Conservation (phyloP, 2,113 vertebrate genomes). For the Corythornis madagascariensis region DNA sequence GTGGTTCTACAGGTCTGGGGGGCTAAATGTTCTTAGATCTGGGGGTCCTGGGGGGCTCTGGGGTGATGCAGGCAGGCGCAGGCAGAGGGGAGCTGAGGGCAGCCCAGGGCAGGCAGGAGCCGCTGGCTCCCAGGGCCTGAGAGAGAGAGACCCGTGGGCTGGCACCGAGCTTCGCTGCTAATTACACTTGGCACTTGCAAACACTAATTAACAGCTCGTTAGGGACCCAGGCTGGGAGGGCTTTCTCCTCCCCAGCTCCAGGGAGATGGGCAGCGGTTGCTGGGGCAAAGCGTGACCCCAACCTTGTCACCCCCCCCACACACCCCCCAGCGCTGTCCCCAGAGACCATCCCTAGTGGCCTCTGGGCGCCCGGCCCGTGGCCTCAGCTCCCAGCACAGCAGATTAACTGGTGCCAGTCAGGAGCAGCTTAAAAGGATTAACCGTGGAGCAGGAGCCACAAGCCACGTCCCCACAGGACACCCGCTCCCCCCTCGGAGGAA, state of each 20-base stretch:
- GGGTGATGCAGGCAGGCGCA: not conserved
- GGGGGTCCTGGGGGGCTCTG: too few species aligned
- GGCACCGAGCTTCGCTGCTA: conserved; percentile 3
- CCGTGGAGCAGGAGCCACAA: not conserved
- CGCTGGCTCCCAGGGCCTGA: not conserved
- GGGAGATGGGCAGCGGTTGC: not conserved
- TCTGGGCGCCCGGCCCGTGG: not conserved
- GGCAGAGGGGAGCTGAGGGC: not conserved
- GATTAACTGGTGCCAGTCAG: conserved; percentile 40
- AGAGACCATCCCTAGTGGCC: not conserved
- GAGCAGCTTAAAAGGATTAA: conserved; percentile 26
- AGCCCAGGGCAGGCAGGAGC: not conserved
- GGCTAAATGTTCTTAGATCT: not conserved
- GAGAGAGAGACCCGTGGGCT: not conserved
- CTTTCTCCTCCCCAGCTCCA: not conserved
- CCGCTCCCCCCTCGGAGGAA: not conserved
- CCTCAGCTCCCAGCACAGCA: conserved; percentile 1
- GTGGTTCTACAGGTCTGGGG: too few species aligned
- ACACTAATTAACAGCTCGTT: conserved; percentile 50
- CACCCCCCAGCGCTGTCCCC: not conserved
- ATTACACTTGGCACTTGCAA: conserved; percentile 33
- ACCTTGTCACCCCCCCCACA: not conserved
- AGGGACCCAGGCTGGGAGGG: not conserved
- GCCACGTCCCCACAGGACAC: not conserved
- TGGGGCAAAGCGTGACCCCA: not conserved